These are phyloP conservation scores for Puma concolor DNA, from an alignment of 2,113 vertebrate species.

Conservation along the genomic window DNA sequence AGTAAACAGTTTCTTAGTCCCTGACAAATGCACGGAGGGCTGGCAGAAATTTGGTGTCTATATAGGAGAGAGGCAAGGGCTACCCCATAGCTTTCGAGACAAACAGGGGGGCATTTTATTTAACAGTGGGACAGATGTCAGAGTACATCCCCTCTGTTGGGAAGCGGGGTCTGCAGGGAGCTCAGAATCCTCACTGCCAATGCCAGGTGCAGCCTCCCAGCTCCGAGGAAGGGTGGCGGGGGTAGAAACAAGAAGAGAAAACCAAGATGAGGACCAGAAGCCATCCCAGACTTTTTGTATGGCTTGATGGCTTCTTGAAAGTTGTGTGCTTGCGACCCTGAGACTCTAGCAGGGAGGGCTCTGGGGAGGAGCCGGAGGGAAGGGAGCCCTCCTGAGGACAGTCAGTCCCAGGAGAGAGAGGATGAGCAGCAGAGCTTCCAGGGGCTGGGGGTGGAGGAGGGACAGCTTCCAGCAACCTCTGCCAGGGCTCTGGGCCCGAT, in stretches of 20 bases:
- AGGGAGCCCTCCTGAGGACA: neutral
- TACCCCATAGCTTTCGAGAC: neutral
- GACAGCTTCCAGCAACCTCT: neutral
- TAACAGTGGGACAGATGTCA: neutral
- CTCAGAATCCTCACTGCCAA: neutral
- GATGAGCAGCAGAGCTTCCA: neutral
- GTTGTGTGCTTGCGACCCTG: slow-evolving; percentile 29
- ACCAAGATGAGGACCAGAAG: neutral
- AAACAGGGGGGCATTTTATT: neutral
- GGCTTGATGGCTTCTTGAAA: slow-evolving; percentile 30
- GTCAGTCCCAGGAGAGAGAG: neutral
- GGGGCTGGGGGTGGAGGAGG: neutral
- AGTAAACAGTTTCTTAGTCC: neutral
- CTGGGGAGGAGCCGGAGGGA: neutral
- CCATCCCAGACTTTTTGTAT: neutral
- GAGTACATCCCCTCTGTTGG: neutral
- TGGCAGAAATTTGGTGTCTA: neutral
- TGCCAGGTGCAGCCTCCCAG: neutral
- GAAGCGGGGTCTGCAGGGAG: neutral
- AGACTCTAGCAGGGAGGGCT: neutral
- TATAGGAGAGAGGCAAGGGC: neutral
- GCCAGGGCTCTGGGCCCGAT: neutral
- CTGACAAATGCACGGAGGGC: neutral
- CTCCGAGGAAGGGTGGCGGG: neutral
- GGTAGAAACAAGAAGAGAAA: neutral